phyloP scores from a whole-genome alignment of 2,113 vertebrate genomes.

The Garra rufa region DNA sequence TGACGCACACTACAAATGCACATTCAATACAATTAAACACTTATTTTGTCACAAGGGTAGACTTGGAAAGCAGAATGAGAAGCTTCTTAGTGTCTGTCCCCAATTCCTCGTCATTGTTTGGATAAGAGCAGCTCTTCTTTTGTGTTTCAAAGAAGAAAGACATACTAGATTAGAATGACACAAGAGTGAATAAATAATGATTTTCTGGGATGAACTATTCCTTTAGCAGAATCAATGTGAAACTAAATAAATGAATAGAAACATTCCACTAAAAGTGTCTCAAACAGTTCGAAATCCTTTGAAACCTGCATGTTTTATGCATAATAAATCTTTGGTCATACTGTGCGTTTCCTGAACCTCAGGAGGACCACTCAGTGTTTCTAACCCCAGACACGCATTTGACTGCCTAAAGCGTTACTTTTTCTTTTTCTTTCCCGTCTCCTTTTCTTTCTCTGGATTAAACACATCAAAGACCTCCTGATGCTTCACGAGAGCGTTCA shows the following conservation, averaged over 20 bases:
- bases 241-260: not conserved
- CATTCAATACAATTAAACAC: not conserved
- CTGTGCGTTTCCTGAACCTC: not conserved
- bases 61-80: not conserved
- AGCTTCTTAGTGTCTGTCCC: not conserved
- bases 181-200: not conserved
- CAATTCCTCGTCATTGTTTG: not conserved
- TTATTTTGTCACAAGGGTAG: not conserved
- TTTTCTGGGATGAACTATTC: not conserved
- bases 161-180: not conserved
- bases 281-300: not conserved
- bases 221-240: not conserved
- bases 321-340: not conserved
- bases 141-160: not conserved
- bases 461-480: conserved; percentile 1
- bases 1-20: not conserved
- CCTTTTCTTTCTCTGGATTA: not conserved
- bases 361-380: not conserved
- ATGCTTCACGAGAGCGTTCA: not conserved
- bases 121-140: not conserved
- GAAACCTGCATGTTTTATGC: not conserved
- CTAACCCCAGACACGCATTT: not conserved
- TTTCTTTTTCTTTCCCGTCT: not conserved
- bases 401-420: not conserved
- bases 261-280: not conserved